These are phyloP conservation scores for Latrodectus elegans DNA, from an alignment of 2,888 invertebrate genomes.

Conservation along the genomic window DNA sequence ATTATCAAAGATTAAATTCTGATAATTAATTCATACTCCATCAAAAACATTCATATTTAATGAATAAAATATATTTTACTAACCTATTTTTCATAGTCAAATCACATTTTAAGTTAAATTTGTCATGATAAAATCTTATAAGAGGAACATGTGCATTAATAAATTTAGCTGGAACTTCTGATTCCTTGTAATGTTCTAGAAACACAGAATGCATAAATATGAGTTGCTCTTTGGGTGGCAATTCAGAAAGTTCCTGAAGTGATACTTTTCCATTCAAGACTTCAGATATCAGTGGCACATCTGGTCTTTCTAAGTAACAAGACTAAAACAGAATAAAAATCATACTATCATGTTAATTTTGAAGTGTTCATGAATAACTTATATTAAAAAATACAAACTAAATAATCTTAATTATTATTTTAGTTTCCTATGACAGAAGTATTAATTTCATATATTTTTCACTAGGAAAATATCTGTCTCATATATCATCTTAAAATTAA, in stretches of 20 bases:
- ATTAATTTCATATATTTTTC: too few relatives aligned
- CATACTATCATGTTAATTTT: background rate
- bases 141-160: conserved; percentile 58
- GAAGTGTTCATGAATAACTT: background rate
- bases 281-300: conserved; percentile 52
- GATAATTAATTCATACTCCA: too few relatives aligned
- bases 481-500: too few relatives aligned
- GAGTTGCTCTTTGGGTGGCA: conserved; percentile 46
- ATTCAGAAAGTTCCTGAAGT: conserved; percentile 33
- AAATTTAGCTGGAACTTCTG: conserved; percentile 38
- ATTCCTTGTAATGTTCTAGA: conserved; percentile 55
- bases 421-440: too few relatives aligned
- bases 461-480: too few relatives aligned
- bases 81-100: conserved; percentile 53
- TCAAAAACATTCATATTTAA: too few relatives aligned
- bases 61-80: background rate
- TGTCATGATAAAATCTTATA: conserved; percentile 58
- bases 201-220: conserved; percentile 54
- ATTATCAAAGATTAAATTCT: too few relatives aligned
- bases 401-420: too few relatives aligned
- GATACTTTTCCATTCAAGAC: conserved; percentile 60
- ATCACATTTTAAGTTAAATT: conserved; percentile 60
- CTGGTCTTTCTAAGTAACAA: conserved; percentile 44
- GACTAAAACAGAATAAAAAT: conserved; percentile 10
- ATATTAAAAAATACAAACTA: background rate